Percentiles rank a stretch among this genome's conserved stretches.
Conservation (phyloP, 2,888 invertebrate genomes). For the Eristalinus aeneus region DNA sequence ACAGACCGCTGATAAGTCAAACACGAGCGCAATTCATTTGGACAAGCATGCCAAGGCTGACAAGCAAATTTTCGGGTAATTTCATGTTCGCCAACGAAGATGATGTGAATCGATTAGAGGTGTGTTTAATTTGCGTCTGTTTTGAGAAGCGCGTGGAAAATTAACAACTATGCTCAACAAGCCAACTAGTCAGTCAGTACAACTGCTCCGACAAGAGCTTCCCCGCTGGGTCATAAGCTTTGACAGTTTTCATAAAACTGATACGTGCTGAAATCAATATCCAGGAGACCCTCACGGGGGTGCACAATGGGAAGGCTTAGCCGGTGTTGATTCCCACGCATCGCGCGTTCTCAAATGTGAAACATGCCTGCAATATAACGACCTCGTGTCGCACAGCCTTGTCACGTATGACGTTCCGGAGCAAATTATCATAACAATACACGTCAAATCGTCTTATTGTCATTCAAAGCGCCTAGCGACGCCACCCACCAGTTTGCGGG, state of each 20-base stretch:
- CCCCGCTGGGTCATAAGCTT: no score
- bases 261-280: background rate
- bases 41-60: background rate
- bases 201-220: no score
- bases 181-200: no score
- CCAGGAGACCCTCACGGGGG: background rate
- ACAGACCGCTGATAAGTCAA: background rate
- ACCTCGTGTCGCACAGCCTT: background rate
- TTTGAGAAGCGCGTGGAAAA: no score
- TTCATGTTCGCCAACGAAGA: background rate
- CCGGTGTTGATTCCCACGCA: background rate
- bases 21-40: background rate
- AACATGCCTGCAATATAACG: slow-evolving; percentile 25
- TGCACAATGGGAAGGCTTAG: background rate
- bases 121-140: no score
- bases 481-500: background rate
- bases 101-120: background rate
- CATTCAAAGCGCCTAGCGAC: slow-evolving; percentile 23
- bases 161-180: no score
- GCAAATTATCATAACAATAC: slow-evolving; percentile 50
- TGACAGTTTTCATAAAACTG: background rate
- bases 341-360: background rate
- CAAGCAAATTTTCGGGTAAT: background rate
- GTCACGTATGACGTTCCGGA: slow-evolving; percentile 11
- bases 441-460: slow-evolving; percentile 41